Evolutionary conservation across 2,797 vertebrate genomes (phyloP).

Genomic region (Nannoperca obscura): DNA sequence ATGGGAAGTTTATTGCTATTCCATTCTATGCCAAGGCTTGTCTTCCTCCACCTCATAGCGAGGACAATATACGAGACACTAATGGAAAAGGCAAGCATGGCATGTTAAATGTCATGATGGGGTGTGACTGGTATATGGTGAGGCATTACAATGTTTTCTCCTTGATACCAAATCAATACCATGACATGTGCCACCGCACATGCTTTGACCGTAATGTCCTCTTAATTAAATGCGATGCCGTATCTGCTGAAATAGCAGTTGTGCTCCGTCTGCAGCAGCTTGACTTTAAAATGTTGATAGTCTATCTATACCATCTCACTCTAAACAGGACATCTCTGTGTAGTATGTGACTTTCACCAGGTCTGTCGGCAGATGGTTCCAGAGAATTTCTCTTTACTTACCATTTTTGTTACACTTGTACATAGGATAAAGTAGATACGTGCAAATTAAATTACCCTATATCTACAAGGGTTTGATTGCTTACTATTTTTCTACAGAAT

Average conservation of each 20-base stretch:
- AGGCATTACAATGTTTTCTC: conserved; percentile 52
- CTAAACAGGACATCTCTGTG: conserved; percentile 4
- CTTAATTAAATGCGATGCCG: conserved; percentile 69
- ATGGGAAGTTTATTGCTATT: conserved; percentile 63
- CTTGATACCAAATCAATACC: conserved; percentile 74
- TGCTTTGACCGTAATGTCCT: conserved; percentile 67
- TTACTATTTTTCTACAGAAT: background rate
- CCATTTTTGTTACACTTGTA: background rate
- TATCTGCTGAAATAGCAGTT: conserved; percentile 55
- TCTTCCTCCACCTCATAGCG: conserved; percentile 39
- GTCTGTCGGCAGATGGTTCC: conserved; percentile 35
- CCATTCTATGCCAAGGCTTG: conserved; percentile 27
- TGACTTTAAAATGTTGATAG: conserved; percentile 40
- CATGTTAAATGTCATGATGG: conserved; percentile 34
- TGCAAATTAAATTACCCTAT: background rate
- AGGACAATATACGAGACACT: conserved; percentile 38
- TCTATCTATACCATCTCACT: conserved; percentile 30
- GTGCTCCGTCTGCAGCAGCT: conserved; percentile 1
- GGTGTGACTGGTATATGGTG: conserved; percentile 39
- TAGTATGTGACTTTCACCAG: conserved; percentile 36
- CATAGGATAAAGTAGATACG: background rate
- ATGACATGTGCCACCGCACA: conserved; percentile 62
- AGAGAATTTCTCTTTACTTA: background rate
- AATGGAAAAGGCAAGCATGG: conserved; percentile 52
- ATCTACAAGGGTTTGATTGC: conserved; percentile 3